Evolutionary conservation across 2,113 vertebrate genomes (phyloP).

Genomic region (Eulacestoma nigropectus): DNA sequence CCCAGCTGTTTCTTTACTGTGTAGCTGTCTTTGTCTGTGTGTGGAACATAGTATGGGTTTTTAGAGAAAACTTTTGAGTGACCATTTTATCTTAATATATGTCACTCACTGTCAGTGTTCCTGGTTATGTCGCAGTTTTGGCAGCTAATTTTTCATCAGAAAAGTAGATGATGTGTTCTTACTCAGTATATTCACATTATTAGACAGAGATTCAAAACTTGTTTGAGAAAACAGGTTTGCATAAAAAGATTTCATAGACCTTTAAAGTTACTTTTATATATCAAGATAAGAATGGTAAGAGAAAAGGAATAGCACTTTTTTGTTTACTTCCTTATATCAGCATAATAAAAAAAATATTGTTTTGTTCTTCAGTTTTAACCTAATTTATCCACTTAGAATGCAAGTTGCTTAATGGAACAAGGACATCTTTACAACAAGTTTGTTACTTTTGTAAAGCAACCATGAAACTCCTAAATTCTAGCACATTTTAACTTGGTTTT

Average conservation of each 20-base stretch:
- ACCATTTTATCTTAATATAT: neutral
- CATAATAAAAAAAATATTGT: neutral
- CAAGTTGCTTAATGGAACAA: neutral
- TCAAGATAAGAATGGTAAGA: neutral
- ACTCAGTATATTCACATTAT: neutral
- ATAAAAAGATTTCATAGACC: neutral
- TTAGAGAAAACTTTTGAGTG: neutral
- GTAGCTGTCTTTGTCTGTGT: neutral
- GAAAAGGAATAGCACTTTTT: neutral
- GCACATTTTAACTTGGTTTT: constrained; percentile 4
- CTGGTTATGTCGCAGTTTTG: neutral
- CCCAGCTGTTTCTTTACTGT: neutral
- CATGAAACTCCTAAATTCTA: neutral
- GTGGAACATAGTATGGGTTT: neutral
- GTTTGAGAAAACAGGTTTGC: neutral
- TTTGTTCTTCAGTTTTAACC: neutral
- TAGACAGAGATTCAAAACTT: neutral
- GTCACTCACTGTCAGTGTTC: neutral
- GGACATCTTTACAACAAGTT: neutral
- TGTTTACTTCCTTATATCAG: neutral
- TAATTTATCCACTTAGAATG: neutral
- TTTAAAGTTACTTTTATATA: neutral
- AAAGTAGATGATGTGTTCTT: neutral
- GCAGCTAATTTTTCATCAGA: neutral
- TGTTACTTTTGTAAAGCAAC: constrained; percentile 21